phyloP scores from a whole-genome alignment of 2,888 invertebrate species.

The Eledone cirrhosa region DNA sequence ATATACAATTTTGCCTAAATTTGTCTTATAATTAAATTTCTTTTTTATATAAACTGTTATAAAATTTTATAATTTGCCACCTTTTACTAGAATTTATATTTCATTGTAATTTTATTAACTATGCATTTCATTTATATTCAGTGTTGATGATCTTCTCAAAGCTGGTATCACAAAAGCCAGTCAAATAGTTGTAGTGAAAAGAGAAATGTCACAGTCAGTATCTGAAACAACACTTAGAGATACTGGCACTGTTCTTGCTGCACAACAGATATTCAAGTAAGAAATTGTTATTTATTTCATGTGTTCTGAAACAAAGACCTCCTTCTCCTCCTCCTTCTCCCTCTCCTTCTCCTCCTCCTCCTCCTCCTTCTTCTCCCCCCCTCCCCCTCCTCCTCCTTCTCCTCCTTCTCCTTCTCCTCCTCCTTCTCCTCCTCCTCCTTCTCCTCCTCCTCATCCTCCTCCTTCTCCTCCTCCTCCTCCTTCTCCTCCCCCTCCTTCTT shows the following conservation, averaged over 20 bases:
- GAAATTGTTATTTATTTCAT: slow-evolving; percentile 26
- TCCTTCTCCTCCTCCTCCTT: slow-evolving; percentile 51
- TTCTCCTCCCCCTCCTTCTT: too few relatives aligned
- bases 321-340: too few relatives aligned
- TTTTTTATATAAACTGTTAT: too few relatives aligned
- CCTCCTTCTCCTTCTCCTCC: slow-evolving; percentile 42
- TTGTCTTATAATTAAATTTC: too few relatives aligned
- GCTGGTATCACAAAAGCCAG: slow-evolving; percentile 96
- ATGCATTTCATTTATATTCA: slow-evolving; percentile 62
- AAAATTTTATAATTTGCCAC: too few relatives aligned
- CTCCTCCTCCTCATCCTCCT: too few relatives aligned
- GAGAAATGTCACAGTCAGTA: slow-evolving; percentile 92
- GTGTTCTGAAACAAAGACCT: background rate
- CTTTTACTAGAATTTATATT: too few relatives aligned
- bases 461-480: too few relatives aligned
- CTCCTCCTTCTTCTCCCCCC: too few relatives aligned
- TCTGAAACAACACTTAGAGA: slow-evolving; percentile 96
- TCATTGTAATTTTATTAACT: too few relatives aligned
- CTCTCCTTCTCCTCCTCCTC: too few relatives aligned
- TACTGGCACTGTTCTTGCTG: slow-evolving; percentile 98
- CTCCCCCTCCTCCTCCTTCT: slow-evolving; percentile 46
- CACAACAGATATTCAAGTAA: slow-evolving; percentile 99
- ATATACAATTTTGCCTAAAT: too few relatives aligned
- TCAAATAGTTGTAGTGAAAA: slow-evolving; percentile 93
- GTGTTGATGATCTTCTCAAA: slow-evolving; percentile 90